These are phyloP conservation scores for Melopsittacus undulatus DNA, from an alignment of 2,797 vertebrate species.

Conservation along the genomic window DNA sequence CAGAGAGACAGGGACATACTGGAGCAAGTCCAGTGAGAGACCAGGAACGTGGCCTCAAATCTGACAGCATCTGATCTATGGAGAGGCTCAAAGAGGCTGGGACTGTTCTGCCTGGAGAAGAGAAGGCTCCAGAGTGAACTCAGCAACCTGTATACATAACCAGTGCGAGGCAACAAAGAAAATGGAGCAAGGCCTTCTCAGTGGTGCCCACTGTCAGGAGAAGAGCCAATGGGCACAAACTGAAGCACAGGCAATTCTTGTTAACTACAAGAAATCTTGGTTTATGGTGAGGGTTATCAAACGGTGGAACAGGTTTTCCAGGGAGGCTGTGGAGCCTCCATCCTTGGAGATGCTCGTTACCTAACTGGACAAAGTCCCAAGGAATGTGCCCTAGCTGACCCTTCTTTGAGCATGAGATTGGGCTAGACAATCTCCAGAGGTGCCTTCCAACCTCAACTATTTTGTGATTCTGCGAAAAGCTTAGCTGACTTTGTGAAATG, in stretches of 20 bases:
- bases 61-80: neutral
- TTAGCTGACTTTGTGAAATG: neutral
- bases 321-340: neutral
- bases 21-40: neutral
- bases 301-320: neutral
- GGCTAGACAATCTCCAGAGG: neutral
- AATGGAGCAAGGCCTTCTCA: rapidly evolving
- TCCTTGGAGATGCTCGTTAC: neutral
- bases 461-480: neutral
- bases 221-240: neutral
- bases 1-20: neutral
- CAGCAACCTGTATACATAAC: neutral
- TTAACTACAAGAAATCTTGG: neutral
- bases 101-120: neutral
- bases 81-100: neutral
- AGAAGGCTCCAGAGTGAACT: neutral
- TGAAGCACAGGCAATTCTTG: neutral
- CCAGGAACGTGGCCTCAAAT: neutral
- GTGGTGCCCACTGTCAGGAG: neutral
- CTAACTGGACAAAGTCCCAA: neutral
- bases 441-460: neutral
- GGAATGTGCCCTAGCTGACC: neutral
- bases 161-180: neutral
- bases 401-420: neutral
- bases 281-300: neutral